phyloP scores from a whole-genome alignment of 1,140 invertebrate genomes.

The Cataglyphis hispanica region DNA sequence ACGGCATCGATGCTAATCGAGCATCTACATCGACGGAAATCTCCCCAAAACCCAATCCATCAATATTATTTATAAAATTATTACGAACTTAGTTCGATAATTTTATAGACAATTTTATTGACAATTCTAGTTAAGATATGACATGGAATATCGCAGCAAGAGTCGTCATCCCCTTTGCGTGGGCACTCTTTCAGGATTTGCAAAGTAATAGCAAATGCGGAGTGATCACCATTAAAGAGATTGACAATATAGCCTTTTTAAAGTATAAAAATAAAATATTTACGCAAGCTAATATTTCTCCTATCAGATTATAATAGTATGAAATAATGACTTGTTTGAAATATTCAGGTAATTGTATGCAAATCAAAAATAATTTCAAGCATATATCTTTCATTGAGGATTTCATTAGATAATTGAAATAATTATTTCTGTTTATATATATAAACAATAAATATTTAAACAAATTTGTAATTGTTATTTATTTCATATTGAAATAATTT shows the following conservation, averaged over 20 bases:
- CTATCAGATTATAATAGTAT: too few species aligned
- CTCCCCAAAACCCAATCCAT: slow-evolving; percentile 12
- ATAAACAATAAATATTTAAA: too few species aligned
- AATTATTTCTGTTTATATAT: too few species aligned
- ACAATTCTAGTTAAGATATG: slow-evolving; percentile 27
- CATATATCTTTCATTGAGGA: too few species aligned
- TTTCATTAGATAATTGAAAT: too few species aligned
- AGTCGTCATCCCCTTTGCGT: neutral
- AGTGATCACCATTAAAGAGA: neutral
- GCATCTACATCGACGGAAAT: neutral
- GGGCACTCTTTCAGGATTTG: neutral
- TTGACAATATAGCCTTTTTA: neutral
- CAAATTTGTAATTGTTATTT: too few species aligned
- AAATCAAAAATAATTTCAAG: too few species aligned
- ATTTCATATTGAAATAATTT: too few species aligned
- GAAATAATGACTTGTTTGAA: too few species aligned
- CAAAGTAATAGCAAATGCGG: neutral
- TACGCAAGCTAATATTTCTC: too few species aligned
- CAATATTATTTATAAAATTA: slow-evolving; percentile 38
- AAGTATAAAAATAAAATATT: too few species aligned
- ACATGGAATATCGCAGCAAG: neutral
- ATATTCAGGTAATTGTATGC: too few species aligned
- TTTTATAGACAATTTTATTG: neutral
- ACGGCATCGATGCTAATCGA: neutral
- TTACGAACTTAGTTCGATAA: slow-evolving; percentile 32